A percentile compares a stretch with the other conserved stretches of the same genome.
Conservation (phyloP, 2,113 vertebrate genomes). For the Pogonocichla stellata region DNA sequence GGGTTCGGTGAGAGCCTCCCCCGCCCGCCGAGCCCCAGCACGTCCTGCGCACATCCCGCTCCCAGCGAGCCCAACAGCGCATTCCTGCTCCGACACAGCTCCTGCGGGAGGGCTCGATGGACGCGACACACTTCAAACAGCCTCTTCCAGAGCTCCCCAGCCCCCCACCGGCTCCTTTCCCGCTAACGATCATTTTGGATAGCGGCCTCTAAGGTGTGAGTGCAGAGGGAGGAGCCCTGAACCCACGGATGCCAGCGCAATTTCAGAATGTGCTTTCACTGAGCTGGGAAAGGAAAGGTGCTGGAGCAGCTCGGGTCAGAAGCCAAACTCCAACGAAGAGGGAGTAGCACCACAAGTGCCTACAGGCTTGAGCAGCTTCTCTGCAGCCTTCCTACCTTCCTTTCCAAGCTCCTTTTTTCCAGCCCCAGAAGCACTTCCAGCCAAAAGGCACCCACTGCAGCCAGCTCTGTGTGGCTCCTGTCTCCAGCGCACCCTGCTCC, state of each 20-base stretch:
- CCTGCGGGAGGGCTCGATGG: neutral
- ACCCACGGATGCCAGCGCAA: neutral
- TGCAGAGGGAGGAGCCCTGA: neutral
- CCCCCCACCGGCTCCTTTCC: neutral
- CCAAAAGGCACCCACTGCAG: neutral
- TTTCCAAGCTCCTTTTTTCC: neutral
- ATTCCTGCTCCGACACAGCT: neutral
- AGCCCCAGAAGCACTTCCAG: neutral
- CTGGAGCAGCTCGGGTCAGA: neutral
- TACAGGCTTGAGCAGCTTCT: neutral
- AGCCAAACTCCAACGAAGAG: neutral
- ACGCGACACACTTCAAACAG: rapidly evolving
- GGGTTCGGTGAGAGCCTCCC: neutral
- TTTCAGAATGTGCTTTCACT: neutral
- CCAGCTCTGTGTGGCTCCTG: neutral
- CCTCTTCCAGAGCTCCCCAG: neutral
- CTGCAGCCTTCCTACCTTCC: neutral
- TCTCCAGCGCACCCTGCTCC: rapidly evolving
- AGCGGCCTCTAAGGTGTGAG: neutral
- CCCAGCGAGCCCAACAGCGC: neutral
- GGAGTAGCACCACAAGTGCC: neutral
- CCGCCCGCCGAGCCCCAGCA: rapidly evolving
- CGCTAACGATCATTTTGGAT: neutral
- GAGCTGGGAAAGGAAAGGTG: neutral
- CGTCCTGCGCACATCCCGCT: neutral